phyloP scores from a whole-genome alignment of 1,140 invertebrate species.

The Hetaerina americana region DNA sequence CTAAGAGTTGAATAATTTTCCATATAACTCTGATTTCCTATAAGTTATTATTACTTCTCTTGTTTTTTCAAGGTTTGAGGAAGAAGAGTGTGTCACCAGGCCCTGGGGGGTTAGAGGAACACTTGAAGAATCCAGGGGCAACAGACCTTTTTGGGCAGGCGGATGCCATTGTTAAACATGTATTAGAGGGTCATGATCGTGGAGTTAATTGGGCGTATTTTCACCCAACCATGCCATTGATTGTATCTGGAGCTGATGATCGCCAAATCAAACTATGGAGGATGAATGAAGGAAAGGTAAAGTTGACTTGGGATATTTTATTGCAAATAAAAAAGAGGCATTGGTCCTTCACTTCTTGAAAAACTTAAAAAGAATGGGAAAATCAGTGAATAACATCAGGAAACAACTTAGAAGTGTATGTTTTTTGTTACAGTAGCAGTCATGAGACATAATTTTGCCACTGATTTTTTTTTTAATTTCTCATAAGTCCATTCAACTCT shows the following conservation, averaged over 20 bases:
- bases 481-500: no score
- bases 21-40: no score
- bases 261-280: slow-evolving; percentile 95
- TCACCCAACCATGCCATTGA: slow-evolving; percentile 87
- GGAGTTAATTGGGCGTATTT: slow-evolving; percentile 98
- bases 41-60: no score
- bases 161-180: slow-evolving; percentile 96
- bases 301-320: background rate
- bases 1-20: no score
- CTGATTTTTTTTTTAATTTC: no score
- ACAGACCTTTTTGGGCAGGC: slow-evolving; percentile 95
- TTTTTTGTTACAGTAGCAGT: no score
- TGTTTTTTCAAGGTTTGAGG: slow-evolving; percentile 46
- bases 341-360: no score
- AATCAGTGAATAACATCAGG: no score
- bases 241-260: slow-evolving; percentile 96
- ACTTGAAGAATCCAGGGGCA: slow-evolving; percentile 70
- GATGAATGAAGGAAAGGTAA: slow-evolving; percentile 90
- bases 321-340: background rate
- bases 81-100: slow-evolving; percentile 98
- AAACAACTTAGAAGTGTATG: no score
- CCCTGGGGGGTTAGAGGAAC: slow-evolving; percentile 76
- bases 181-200: slow-evolving; percentile 91
- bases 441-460: no score
- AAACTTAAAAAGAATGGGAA: no score